Evolutionary conservation across 2,797 vertebrate species (phyloP), one percentile per base, ranked within the genome.

Genomic region (Hoplostethus atlanticus): DNA sequence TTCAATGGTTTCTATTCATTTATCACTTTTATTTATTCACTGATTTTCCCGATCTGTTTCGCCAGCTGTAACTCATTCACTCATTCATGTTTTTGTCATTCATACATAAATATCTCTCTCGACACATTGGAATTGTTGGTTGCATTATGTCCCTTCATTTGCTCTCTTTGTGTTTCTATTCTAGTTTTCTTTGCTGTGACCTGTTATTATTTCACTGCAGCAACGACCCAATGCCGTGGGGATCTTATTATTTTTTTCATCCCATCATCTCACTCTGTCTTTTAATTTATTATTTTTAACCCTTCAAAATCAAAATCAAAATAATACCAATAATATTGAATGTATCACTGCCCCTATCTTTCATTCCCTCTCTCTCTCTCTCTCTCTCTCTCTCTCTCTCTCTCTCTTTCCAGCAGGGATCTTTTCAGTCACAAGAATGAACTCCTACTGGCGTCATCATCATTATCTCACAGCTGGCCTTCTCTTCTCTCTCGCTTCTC

Each of bases 401-500:
- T 42, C 10, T 42, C 3, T 42, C 10, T 3, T 12, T 42, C 10
- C 38, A 61, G 65, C 54, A 30, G 63, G 62, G 42, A 34, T 59
- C 36, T 71, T 81, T 76, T 71, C 59, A 68, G 62, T 78, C 67
- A 51, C 17, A 59, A 46, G 74, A 77, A 77, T 81, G 71, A 13
- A 21, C 51, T 59, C 54, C 76, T 71, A 85, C 84, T 68, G 36
- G 80, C 54, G 50, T 86, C 80, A 72, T 81, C 76, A 76, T 84
- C 79, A 77, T 85, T 77, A 79, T 81, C 70, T 75, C 80, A 73
- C 87, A 91, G 85, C 80, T 86, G 86, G 84, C 67, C 80, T 71
- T 80, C 53, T 30, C 77, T 75, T 54, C 62, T 44, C 60, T 47
- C 54, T 47, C 64, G 2, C 47, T 52, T 62, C 36, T 53, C 6